Evolutionary conservation across 2,113 vertebrate species (phyloP).

Genomic region (Oophaga pumilio): DNA sequence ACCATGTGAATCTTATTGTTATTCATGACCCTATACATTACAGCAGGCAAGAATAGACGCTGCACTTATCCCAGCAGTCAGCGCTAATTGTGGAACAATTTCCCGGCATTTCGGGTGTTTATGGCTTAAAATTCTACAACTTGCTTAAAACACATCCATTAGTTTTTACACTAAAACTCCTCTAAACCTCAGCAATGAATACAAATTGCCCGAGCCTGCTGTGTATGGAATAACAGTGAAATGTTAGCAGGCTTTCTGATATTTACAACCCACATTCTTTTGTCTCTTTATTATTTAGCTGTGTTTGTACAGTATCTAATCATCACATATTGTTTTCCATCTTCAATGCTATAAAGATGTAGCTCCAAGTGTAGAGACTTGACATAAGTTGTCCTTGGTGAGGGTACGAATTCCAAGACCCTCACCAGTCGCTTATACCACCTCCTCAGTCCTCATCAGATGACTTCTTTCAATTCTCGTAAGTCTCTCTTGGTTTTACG

Average conservation of each 20-base stretch:
- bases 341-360: background rate
- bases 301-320: slow-evolving; percentile 7
- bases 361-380: background rate
- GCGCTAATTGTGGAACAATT: slow-evolving; percentile 41
- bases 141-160: slow-evolving; percentile 43
- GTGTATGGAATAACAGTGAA: slow-evolving; percentile 24
- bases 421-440: background rate
- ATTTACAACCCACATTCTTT: background rate
- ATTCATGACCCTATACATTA: slow-evolving; percentile 25
- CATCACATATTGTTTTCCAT: background rate
- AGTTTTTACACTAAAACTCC: slow-evolving; percentile 26
- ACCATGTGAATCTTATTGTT: background rate
- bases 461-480: background rate
- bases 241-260: slow-evolving; percentile 7
- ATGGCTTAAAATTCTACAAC: slow-evolving; percentile 34
- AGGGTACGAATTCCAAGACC: background rate
- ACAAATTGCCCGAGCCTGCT: slow-evolving; percentile 45
- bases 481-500: background rate
- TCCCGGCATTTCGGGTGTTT: slow-evolving; percentile 19
- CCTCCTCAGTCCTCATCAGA: background rate
- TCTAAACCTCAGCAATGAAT: slow-evolving; percentile 15
- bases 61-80: slow-evolving; percentile 50
- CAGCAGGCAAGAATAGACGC: slow-evolving; percentile 6
- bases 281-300: background rate
- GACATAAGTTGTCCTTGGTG: background rate